Base-by-base conservation (phyloP, 2,797 vertebrate species). In the Todus mexicanus region DNA sequence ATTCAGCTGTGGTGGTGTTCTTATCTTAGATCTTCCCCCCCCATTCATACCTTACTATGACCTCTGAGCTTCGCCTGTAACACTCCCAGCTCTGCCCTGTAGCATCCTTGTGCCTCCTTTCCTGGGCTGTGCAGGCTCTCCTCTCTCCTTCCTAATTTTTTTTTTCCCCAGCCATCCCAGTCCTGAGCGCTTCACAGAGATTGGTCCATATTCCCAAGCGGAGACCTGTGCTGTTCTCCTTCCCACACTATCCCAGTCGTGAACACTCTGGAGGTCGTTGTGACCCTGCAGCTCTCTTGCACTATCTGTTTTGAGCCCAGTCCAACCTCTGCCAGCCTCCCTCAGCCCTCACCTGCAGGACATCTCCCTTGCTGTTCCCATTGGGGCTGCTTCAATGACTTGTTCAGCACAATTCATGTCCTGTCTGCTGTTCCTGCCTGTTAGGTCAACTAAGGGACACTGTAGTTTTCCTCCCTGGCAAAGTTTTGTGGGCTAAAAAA, bases 221-320 rank as follows among this genome's bases (percentile, higher is more conserved):
- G 54, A 45, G 25, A 69, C 38, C 19, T 53, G 16, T 54, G 33
- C 35, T 66, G 40, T 17, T 38, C 20, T 74, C 29, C 38, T 53
- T 48, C 51, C 35, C 1, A 3, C 19, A 15, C n/a, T 69, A 7
- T 59, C 31, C 22, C 21, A 68, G n/a, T 45, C 25, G 15, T 4
- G 1, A 59, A 37, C 4, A 11, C 37, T 37, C 16, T 1, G 0
- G 40, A 60, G 47, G 20, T 80, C 42, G 0, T 0, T 50, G 70
- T 60, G 51, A 54, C 25, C 11, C 21, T 38, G 26, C 51, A 74
- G 33, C 22, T 20, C 54, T 56, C 54, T 33, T 23, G 33, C n/a
- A 56, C 21, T 23, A 56, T 13, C n/a, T 23, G 20, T 33, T 56
- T 33, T 56, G n/a, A 56, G 54, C n/a, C 54, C 54, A 8, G n/a